Evolutionary conservation across 2,888 invertebrate genomes (phyloP).

Genomic region (Thymelicus acteon): DNA sequence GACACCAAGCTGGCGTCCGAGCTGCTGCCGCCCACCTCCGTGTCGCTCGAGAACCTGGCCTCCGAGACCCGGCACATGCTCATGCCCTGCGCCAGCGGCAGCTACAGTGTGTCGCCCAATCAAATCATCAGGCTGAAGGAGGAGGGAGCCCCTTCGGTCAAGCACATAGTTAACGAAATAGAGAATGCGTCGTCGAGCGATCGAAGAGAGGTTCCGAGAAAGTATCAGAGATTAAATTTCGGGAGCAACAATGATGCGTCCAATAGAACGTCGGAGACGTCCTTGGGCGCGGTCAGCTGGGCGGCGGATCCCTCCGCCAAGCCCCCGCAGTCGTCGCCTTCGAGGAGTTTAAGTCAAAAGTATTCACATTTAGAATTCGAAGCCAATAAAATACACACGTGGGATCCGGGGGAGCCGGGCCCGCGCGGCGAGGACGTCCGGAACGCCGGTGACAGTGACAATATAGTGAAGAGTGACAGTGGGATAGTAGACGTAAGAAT

Average conservation of each 20-base stretch:
- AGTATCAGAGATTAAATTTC: slow-evolving; percentile 63
- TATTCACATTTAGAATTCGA: slow-evolving; percentile 60
- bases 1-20: slow-evolving; percentile 86
- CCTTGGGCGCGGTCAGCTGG: slow-evolving; percentile 44
- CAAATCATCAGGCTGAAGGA: slow-evolving; percentile 92
- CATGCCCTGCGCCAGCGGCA: slow-evolving; percentile 94
- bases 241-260: slow-evolving; percentile 53
- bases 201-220: slow-evolving; percentile 58
- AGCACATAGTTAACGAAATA: slow-evolving; percentile 89
- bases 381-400: slow-evolving; percentile 85
- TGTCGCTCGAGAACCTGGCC: slow-evolving; percentile 88
- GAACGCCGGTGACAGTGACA: slow-evolving; percentile 66
- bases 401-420: slow-evolving; percentile 87
- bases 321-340: slow-evolving; percentile 58
- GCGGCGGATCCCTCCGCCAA: slow-evolving; percentile 47
- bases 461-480: slow-evolving; percentile 82
- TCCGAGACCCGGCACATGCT: slow-evolving; percentile 90
- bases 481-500: slow-evolving; percentile 75
- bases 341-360: slow-evolving; percentile 61
- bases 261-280: slow-evolving; percentile 49
- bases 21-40: slow-evolving; percentile 86
- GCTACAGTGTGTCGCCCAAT: slow-evolving; percentile 96
- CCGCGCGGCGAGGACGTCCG: slow-evolving; percentile 57
- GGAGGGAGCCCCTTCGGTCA: slow-evolving; percentile 86
- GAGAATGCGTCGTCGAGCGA: slow-evolving; percentile 82